Evolutionary conservation across 2,888 invertebrate species (phyloP), one percentile per base, ranked within the genome.

Genomic region (Hoplodrina blanda): DNA sequence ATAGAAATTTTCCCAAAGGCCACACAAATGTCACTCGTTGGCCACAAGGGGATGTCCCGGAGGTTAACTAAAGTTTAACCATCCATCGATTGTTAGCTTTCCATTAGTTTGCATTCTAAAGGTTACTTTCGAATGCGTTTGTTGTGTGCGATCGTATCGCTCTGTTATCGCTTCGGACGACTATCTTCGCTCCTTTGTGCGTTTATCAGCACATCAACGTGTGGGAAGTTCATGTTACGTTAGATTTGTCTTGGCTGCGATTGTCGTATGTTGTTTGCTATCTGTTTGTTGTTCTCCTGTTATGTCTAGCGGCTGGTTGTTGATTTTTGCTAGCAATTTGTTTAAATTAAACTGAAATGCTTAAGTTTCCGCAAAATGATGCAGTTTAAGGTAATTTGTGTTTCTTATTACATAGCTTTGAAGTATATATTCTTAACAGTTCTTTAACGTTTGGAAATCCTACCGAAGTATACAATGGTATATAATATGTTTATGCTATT

Each of bases 121-220:
- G 88, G 87, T 88, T 85, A 87, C 91, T 91, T 94, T 94, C 94
- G 91, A 92, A 90, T 89, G 88, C 86, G 89, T 89, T 88, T 89
- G 86, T 86, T 84, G 87, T 88, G 84, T 86, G 86, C 80, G 87
- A 90, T 89, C 78, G 75, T 88, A 91, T 92, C 91, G 83, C 69
- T 81, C 80, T 82, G 86, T 86, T 91, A 93, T 91, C 91, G 88
- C 83, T 70, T 78, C 80, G 80, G 83, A 87, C 87, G 86, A 88
- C 87, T 87, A 90, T 90, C 89, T 89, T 91, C 88, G 87, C 90
- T 85, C 87, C 91, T 91, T 91, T 92, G 91, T 92, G 82, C 85
- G 82, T 83, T 90, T 91, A 92, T 91, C 90, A 83, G 78, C 70
- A 75, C 46, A 91, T 91, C 90, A 73, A 67, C 63, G 73, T 81